Base-by-base conservation (phyloP, 2,888 invertebrate genomes). In the Iphiclides podalirius region DNA sequence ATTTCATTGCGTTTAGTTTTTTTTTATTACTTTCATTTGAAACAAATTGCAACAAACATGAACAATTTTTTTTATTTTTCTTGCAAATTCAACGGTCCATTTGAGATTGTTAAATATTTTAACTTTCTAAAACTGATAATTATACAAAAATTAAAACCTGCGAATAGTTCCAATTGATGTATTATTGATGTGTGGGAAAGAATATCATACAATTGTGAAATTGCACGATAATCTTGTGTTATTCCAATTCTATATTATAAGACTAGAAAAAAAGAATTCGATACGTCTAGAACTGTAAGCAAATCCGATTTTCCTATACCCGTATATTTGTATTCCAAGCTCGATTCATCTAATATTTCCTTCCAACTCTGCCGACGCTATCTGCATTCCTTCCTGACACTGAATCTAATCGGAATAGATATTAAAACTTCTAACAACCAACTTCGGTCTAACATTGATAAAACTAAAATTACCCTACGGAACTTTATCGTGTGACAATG, bases 341-440 rank as follows among this genome's bases (percentile, higher is more conserved):
- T 77, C 77, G 84, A 86, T 85, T 80, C 81, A 72, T 85, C 86
- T 86, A 83, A 88, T 86, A 86, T 85, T 86, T 86, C 82, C 85
- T 82, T 80, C 82, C 82, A 79, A 77, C 81, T 82, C 79, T 75
- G 71, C 75, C 76, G 69, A 71, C 77, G 80, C 79, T 85, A 85
- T 83, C 84, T 80, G 72, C 82, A 82, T 84, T 83, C 83, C 77
- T 85, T 80, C 82, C 85, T 88, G 84, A 83, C 86, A 86, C 86
- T 84, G 86, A 85, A 88, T 87, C 88, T 84, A 87, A 89, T 89
- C 87, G 85, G 88, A 86, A 88, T 86, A 84, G 85, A 89, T 89
- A 89, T 88, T 89, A 89, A 88, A 89, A 88, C 79, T 85, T 73
- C 80, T 79, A 80, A 77, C 78, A 75, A 72, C 73, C 63, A 69